Base-by-base conservation (phyloP, 2,797 vertebrate genomes). In the Buceros bicornis region DNA sequence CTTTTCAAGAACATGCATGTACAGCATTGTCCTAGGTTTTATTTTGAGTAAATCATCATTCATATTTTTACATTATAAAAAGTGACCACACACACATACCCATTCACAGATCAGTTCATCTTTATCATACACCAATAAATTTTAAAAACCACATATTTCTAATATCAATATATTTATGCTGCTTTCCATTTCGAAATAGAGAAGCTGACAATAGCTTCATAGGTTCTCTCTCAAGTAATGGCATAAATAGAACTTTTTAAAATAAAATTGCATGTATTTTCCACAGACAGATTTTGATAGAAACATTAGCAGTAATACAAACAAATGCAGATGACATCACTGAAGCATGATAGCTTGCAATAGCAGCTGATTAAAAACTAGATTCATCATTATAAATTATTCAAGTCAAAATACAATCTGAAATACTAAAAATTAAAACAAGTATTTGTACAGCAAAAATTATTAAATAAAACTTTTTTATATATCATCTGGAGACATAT, bases 181-280 rank as follows among this genome's bases (percentile, higher is more conserved):
- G 95, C 97, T 95, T 96, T 92, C 37, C 80, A 97, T 95, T 97
- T 92, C 97, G 97, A 98, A 98, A 97, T 91, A 98, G 93, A 97
- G 98, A 98, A 98, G 98, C 98, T 98, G 97, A 98, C 97, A 98
- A 98, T 97, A 98, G 98, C 98, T 98, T 98, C 98, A 97, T 97
- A 98, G 92, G 78, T 78, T 96, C 37, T 94, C 87, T 97, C 87
- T 97, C 90, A 97, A 95, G 96, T 97, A 96, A 74, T 90, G 93
- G 95, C 96, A 97, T 95, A 96, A 97, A 93, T 40, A 92, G 83
- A 90, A 95, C 80, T 82, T 97, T 96, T 96, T 93, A 95, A 97
- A 98, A 97, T 97, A 97, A 91, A 97, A 97, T 62, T 77, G 82
- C 82, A 89, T 96, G 82, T 90, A 91, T 94, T 94, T 86, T 90